phyloP scores from a whole-genome alignment of 2,797 vertebrate genomes.

The Cephalopachus bancanus region DNA sequence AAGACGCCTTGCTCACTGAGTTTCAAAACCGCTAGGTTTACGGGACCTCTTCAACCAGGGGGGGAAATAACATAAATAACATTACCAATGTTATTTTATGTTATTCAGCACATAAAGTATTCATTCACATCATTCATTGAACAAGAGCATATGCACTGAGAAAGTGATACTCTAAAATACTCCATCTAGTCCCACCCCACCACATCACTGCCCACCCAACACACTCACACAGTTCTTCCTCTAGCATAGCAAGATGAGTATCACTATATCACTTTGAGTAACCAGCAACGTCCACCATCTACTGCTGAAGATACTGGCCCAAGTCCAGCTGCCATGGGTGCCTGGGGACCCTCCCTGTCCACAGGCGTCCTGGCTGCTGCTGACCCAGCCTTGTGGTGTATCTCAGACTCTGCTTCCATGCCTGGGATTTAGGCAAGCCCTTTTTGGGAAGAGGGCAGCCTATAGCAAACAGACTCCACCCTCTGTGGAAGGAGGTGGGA shows the following conservation, averaged over 20 bases:
- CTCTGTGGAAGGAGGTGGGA: background rate
- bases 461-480: background rate
- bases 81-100: conserved; percentile 99
- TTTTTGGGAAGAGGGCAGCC: conserved; percentile 69
- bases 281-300: conserved; percentile 95
- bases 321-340: conserved; percentile 82
- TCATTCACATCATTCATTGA: conserved; percentile 93
- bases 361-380: conserved; percentile 80
- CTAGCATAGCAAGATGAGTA: conserved; percentile 97
- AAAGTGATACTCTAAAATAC: conserved; percentile 98
- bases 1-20: conserved; percentile 99
- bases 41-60: conserved; percentile 98
- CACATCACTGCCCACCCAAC: conserved; percentile 86
- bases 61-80: conserved; percentile 99
- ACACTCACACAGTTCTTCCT: conserved; percentile 89
- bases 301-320: conserved; percentile 83
- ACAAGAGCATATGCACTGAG: conserved; percentile 92
- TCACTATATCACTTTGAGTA: conserved; percentile 99
- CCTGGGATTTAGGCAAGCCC: conserved; percentile 64
- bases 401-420: conserved; percentile 78
- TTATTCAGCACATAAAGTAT: conserved; percentile 96
- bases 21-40: conserved; percentile 99
- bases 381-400: conserved; percentile 83
- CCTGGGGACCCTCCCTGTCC: conserved; percentile 85
- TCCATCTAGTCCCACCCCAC: conserved; percentile 94